These are phyloP conservation scores for Brachyrhaphis roseni DNA, from an alignment of 2,797 vertebrate genomes.

Conservation along the genomic window DNA sequence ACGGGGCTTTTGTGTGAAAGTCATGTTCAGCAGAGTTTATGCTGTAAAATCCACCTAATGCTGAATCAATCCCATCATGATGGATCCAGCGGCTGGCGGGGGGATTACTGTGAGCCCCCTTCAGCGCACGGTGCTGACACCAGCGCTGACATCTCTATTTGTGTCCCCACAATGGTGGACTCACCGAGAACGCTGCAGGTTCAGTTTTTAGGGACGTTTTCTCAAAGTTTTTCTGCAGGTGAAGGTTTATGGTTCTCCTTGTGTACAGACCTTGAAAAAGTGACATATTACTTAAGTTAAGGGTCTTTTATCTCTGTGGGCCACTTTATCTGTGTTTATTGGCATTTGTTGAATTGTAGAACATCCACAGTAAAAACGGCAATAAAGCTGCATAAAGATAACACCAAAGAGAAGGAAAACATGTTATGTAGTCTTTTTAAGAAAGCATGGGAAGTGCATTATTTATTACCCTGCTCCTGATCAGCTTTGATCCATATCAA, in stretches of 20 bases:
- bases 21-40: slow-evolving; percentile 42
- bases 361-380: slow-evolving; percentile 10
- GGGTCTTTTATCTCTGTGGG: background rate
- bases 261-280: slow-evolving; percentile 9
- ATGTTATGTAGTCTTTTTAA: background rate
- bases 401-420: slow-evolving; percentile 5
- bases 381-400: slow-evolving; percentile 34
- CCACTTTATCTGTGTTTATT: slow-evolving; percentile 38
- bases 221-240: background rate
- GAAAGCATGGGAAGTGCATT: background rate
- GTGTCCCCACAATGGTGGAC: background rate
- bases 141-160: background rate
- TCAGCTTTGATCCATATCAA: background rate
- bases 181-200: background rate
- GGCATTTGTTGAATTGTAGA: slow-evolving; percentile 12
- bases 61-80: slow-evolving; percentile 52
- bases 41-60: slow-evolving; percentile 47
- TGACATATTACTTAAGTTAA: background rate
- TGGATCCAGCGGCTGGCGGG: slow-evolving; percentile 5
- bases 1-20: slow-evolving; percentile 15
- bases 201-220: background rate
- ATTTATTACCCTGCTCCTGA: background rate
- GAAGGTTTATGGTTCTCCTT: background rate
- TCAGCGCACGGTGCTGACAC: slow-evolving; percentile 27
- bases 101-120: slow-evolving; percentile 40